These are phyloP conservation scores for Selenia dentaria DNA, from an alignment of 2,888 invertebrate genomes.

Conservation along the genomic window DNA sequence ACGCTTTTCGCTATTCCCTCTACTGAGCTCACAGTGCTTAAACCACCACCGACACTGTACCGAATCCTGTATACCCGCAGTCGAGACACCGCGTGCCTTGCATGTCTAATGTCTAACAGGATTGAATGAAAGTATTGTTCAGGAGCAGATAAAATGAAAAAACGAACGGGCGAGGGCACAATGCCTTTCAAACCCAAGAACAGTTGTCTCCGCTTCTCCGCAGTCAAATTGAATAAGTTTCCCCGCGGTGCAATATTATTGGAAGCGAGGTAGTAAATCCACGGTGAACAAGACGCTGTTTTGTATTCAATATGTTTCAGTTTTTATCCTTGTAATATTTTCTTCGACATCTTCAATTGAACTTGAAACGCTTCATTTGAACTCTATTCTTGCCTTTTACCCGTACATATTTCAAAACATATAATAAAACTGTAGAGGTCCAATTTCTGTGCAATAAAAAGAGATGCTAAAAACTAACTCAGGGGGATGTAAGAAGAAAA, in stretches of 20 bases:
- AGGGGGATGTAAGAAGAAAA: too few relatives aligned
- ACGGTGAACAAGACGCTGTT: slow-evolving; percentile 7
- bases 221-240: slow-evolving; percentile 80
- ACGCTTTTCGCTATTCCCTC: slow-evolving; percentile 7
- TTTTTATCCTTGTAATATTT: background rate
- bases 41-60: background rate
- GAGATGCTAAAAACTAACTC: too few relatives aligned
- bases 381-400: too few relatives aligned
- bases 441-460: too few relatives aligned
- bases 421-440: too few relatives aligned
- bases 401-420: too few relatives aligned
- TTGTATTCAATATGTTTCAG: slow-evolving; percentile 6
- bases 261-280: slow-evolving; percentile 21
- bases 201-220: slow-evolving; percentile 67
- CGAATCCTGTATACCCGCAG: slow-evolving; percentile 43
- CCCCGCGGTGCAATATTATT: slow-evolving; percentile 65
- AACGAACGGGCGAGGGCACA: slow-evolving; percentile 60
- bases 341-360: background rate
- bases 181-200: slow-evolving; percentile 70
- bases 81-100: slow-evolving; percentile 70
- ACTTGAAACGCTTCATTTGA: too few relatives aligned
- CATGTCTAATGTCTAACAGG: slow-evolving; percentile 67
- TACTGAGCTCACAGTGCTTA: background rate
- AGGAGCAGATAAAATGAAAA: slow-evolving; percentile 63
- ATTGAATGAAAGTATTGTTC: slow-evolving; percentile 79